Conservation (phyloP, 2,113 vertebrate genomes). For the Morone saxatilis region DNA sequence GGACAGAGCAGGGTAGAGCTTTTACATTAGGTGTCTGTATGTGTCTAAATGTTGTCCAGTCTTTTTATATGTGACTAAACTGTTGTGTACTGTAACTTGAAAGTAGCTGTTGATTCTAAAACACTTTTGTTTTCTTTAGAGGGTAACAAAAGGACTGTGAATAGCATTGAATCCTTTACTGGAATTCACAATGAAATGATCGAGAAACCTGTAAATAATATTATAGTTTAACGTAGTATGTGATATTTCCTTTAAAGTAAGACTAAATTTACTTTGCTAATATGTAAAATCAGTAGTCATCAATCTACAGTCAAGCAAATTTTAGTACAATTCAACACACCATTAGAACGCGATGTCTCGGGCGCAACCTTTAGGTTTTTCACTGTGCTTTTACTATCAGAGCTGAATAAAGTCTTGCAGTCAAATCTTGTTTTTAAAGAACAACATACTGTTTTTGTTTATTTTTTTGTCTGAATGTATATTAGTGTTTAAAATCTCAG, state of each 20-base stretch:
- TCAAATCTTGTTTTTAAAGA: conserved; percentile 25
- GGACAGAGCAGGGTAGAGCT: background rate
- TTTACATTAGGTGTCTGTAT: background rate
- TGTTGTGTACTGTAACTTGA: conserved; percentile 48
- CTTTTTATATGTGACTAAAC: conserved; percentile 39
- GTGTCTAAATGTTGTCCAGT: conserved; percentile 8
- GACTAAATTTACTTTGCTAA: conserved; percentile 6
- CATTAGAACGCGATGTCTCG: background rate
- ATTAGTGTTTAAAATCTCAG: background rate
- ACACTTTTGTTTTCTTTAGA: conserved; percentile 18
- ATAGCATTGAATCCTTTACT: conserved; percentile 7
- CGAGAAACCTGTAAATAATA: conserved; percentile 37
- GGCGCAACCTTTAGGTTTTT: conserved; percentile 3
- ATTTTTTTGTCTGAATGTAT: background rate
- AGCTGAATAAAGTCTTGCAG: conserved; percentile 69
- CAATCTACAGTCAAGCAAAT: background rate
- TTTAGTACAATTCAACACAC: background rate
- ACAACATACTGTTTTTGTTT: background rate
- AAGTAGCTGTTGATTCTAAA: conserved; percentile 55
- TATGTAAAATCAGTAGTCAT: background rate
- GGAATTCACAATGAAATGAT: conserved; percentile 38
- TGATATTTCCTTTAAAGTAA: background rate
- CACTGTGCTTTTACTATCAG: conserved; percentile 32
- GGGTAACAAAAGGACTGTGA: conserved; percentile 43
- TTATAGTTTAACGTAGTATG: conserved; percentile 6